These are phyloP conservation scores for Eonycteris spelaea DNA, from an alignment of 2,113 vertebrate species.

Conservation along the genomic window DNA sequence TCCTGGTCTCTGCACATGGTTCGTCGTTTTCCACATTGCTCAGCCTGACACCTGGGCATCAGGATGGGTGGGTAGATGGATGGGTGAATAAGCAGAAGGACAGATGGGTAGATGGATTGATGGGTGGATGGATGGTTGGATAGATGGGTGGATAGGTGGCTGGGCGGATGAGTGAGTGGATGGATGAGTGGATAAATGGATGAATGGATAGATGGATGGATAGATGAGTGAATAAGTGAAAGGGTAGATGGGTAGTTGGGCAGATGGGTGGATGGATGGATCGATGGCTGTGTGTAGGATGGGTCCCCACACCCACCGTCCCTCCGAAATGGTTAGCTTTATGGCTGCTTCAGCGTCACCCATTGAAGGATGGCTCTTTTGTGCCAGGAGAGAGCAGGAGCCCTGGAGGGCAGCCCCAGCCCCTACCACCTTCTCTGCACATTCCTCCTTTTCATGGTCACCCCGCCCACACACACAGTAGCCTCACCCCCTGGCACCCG, in stretches of 20 bases:
- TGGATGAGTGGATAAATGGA: rapidly evolving
- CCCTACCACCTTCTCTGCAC: rapidly evolving
- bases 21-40: not conserved
- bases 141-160: rapidly evolving
- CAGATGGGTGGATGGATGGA: rapidly evolving
- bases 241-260: rapidly evolving
- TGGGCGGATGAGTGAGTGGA: too few relatives aligned
- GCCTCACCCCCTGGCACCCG: not conserved
- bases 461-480: not conserved
- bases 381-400: not conserved
- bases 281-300: not conserved
- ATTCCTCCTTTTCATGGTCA: rapidly evolving
- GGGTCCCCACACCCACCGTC: not conserved
- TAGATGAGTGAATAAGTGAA: too few relatives aligned
- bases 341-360: not conserved
- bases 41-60: not conserved
- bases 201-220: rapidly evolving
- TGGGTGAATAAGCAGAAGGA: not conserved
- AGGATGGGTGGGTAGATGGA: not conserved
- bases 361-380: not conserved
- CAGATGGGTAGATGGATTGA: not conserved
- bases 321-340: not conserved
- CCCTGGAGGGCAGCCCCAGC: too few relatives aligned
- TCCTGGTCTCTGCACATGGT: not conserved
- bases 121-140: not conserved